Conservation (phyloP, 2,888 invertebrate genomes). For the Reticulitermes lucifugus region DNA sequence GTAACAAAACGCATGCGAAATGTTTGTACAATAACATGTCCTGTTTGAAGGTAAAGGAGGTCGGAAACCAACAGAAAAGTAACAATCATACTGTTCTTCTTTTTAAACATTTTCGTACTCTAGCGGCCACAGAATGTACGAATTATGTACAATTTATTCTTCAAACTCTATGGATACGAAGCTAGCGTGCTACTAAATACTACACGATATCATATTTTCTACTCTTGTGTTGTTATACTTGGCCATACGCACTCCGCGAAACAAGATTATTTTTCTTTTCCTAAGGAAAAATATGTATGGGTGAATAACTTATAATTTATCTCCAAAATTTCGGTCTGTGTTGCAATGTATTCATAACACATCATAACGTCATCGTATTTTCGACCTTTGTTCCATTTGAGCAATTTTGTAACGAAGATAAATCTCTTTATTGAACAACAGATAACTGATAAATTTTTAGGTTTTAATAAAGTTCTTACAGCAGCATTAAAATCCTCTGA, state of each 20-base stretch:
- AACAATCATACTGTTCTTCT: neutral
- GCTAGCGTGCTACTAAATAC: neutral
- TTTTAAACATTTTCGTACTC: neutral
- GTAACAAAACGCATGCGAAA: neutral
- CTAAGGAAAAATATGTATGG: neutral
- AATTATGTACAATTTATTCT: neutral
- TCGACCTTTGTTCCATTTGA: neutral
- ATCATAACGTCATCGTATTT: neutral
- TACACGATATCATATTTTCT: slow-evolving; percentile 1
- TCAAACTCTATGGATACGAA: neutral
- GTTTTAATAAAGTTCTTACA: too few relatives aligned
- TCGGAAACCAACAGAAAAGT: slow-evolving; percentile 1
- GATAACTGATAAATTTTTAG: too few relatives aligned
- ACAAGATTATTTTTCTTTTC: neutral
- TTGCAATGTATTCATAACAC: neutral
- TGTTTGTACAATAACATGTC: neutral
- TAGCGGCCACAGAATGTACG: neutral
- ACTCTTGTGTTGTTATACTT: neutral
- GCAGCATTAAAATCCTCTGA: too few relatives aligned
- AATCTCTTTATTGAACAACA: too few relatives aligned
- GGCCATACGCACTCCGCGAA: neutral
- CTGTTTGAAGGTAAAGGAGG: neutral
- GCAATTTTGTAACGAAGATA: too few relatives aligned
- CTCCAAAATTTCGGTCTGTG: neutral
- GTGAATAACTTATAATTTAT: neutral